Base-by-base conservation (phyloP, 2,888 invertebrate genomes). In the Uloborus plumipes region DNA sequence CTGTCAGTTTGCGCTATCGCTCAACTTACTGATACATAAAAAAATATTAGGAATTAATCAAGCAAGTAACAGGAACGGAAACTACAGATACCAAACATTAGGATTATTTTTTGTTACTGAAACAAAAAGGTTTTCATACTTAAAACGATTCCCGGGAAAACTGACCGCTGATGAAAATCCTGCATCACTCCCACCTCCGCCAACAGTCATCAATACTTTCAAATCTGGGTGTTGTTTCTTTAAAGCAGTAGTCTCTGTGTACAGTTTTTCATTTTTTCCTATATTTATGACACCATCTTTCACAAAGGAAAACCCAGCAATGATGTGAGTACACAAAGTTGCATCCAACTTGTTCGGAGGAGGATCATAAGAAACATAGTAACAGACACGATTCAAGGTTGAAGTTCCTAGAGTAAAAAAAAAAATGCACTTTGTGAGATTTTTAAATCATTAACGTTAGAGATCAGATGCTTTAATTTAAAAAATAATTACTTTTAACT, bases 311-410 rank as follows among this genome's bases (percentile, higher is more conserved):
- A 94, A 94, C 59, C 93, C 95, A 77, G 95, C 90, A 88, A 94
- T 94, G 83, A 96, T 92, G 89, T 96, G 96, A 0, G 95, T 94
- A 88, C 96, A 96, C 77, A 96, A 90, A 86, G 91, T 89, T 31
- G 94, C 92, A 87, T 94, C 92, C 49, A 95, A 91, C 86, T 91
- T 89, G 50, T 89, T 87, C 7, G 93, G 92, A 14, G 50, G 11
- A 9, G 65, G 75, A n/a, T 51, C 55, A 39, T 22, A 31, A 11
- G 47, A 47, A 0, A 72, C 55, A 22, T 62, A 83, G 51, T 83
- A 83, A 16, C 83, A 83, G 2, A 83, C 83, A 20, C 83, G 51
- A 1, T 69, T 18, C 14, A 83, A 50, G 9, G 39, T 55, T 4
- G 58, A 16, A n/a, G 31, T 61, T 15, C 39, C 79, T 80, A 18